phyloP scores from a whole-genome alignment of 2,888 invertebrate genomes.

The Phyto melanocephala region DNA sequence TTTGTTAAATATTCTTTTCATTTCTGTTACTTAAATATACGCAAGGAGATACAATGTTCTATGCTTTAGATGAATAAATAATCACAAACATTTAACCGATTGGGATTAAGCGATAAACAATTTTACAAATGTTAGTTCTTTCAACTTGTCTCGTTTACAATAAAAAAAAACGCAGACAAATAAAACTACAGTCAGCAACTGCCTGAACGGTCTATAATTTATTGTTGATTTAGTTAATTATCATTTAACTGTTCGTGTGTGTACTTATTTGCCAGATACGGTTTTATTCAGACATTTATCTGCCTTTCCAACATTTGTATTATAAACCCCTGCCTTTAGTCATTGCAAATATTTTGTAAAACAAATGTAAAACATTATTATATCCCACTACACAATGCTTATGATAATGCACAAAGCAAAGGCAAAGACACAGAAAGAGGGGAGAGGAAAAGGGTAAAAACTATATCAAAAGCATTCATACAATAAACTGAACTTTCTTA shows the following conservation, averaged over 20 bases:
- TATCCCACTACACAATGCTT: not conserved
- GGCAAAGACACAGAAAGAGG: not conserved
- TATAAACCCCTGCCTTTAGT: constrained; percentile 21
- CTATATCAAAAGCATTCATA: too few species aligned
- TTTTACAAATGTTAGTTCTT: constrained; percentile 3
- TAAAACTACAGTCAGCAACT: not conserved
- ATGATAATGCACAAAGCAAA: not conserved
- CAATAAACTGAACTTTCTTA: not conserved
- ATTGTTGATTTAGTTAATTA: constrained; percentile 39
- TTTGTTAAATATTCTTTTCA: too few species aligned
- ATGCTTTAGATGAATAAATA: not conserved
- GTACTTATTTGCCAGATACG: not conserved
- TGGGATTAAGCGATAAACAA: constrained; percentile 41
- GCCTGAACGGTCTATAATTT: not conserved
- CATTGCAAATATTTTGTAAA: not conserved
- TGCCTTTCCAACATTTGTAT: constrained; percentile 31
- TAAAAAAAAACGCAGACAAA: not conserved
- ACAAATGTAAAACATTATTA: not conserved
- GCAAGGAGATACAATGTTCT: too few species aligned
- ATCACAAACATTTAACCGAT: not conserved
- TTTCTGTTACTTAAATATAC: too few species aligned
- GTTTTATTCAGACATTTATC: constrained; percentile 27
- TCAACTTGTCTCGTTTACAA: not conserved
- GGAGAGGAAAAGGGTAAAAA: not conserved
- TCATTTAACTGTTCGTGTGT: not conserved